phyloP scores from a whole-genome alignment of 2,888 invertebrate genomes.

The Chamaedrilus cognettii region DNA sequence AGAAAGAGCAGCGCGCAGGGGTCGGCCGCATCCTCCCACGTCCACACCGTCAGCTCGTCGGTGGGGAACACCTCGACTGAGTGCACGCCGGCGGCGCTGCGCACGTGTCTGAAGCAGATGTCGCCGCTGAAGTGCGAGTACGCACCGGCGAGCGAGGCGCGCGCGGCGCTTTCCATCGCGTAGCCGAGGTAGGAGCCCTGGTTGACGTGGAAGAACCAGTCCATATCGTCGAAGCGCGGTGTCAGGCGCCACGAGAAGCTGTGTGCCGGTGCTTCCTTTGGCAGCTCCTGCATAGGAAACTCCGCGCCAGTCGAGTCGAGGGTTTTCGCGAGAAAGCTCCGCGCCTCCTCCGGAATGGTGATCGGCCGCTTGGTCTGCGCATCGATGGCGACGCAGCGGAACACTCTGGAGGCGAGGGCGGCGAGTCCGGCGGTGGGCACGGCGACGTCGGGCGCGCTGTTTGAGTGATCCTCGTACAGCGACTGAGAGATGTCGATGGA shows the following conservation, averaged over 20 bases:
- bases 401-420: neutral
- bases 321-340: neutral
- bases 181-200: conserved; percentile 15
- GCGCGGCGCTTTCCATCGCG: conserved; percentile 9
- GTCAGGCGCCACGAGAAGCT: neutral
- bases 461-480: conserved; percentile 2
- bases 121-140: conserved; percentile 8
- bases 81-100: neutral
- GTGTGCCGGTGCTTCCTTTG: neutral
- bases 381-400: conserved; percentile 4
- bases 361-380: neutral
- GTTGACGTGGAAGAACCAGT: conserved; percentile 12
- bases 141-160: conserved; percentile 1
- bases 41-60: neutral
- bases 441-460: no score
- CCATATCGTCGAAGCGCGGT: conserved; percentile 10
- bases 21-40: conserved; percentile 13
- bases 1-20: conserved; percentile 13
- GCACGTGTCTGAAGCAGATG: conserved; percentile 7
- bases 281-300: neutral
- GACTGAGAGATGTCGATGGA: conserved; percentile 1
- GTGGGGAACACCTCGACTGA: conserved; percentile 4
- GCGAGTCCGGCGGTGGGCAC: neutral
- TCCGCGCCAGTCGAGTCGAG: neutral
- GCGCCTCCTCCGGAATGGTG: conserved; percentile 2